Conservation (phyloP, 2,113 vertebrate species). For the Pipra filicauda region DNA sequence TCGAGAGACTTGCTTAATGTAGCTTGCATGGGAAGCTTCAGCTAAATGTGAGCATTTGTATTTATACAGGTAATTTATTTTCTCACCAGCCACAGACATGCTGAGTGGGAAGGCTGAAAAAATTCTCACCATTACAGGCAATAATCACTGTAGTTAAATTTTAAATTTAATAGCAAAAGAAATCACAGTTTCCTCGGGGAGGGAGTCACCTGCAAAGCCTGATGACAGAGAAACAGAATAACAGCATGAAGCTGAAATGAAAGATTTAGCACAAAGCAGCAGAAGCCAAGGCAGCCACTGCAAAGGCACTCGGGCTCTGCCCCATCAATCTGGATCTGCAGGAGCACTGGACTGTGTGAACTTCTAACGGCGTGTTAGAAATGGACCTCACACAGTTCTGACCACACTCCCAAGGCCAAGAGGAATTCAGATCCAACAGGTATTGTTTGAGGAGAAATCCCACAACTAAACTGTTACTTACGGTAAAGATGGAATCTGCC, state of each 20-base stretch:
- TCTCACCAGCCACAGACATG: neutral
- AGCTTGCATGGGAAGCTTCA: neutral
- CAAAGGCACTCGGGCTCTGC: neutral
- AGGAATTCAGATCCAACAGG: neutral
- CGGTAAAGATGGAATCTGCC: neutral
- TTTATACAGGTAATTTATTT: slow-evolving; percentile 34
- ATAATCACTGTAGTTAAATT: neutral
- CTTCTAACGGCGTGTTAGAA: neutral
- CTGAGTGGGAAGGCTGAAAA: slow-evolving; percentile 20
- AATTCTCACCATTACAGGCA: neutral
- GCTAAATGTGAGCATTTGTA: neutral
- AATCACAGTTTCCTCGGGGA: neutral
- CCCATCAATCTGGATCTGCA: neutral
- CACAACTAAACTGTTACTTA: neutral
- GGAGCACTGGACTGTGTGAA: neutral
- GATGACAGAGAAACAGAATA: neutral
- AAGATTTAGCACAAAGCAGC: neutral
- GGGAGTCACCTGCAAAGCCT: neutral
- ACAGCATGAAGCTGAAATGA: neutral
- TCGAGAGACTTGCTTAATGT: neutral
- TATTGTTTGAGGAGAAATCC: neutral
- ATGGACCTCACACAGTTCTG: neutral
- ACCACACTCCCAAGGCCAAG: neutral
- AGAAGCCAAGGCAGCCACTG: neutral
- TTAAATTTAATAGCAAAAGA: slow-evolving; percentile 3